Conservation (phyloP, 2,797 vertebrate species). For the Gouania willdenowi region DNA sequence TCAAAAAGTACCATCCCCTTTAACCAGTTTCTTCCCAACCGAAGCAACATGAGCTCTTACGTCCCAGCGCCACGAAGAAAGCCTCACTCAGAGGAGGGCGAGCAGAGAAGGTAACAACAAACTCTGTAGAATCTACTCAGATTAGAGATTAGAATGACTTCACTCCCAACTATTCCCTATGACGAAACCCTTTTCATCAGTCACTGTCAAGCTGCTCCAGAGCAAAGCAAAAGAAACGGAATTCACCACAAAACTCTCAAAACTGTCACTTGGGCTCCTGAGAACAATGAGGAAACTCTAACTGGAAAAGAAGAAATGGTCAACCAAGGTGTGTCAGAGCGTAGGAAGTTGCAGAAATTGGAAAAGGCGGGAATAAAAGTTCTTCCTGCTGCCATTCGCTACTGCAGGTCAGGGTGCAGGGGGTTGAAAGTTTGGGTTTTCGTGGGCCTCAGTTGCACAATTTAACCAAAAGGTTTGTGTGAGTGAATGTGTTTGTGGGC, state of each 20-base stretch:
- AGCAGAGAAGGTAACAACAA: conserved; percentile 78
- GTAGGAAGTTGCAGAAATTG: conserved; percentile 78
- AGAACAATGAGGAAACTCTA: conserved; percentile 38
- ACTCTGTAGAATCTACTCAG: not conserved
- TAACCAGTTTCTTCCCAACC: conserved; percentile 97
- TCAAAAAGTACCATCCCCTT: conserved; percentile 88
- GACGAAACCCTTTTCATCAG: conserved; percentile 29
- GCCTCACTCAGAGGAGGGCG: conserved; percentile 82
- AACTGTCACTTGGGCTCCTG: conserved; percentile 67
- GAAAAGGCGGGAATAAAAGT: conserved; percentile 88
- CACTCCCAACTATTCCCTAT: conserved; percentile 15
- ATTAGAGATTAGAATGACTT: not conserved
- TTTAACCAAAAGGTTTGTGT: conserved; percentile 23
- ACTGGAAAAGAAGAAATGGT: conserved; percentile 61
- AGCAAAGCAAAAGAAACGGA: conserved; percentile 43
- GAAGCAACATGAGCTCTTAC: conserved; percentile 88
- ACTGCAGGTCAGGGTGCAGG: conserved; percentile 84
- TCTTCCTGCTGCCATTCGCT: conserved; percentile 82
- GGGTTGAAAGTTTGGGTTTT: conserved; percentile 17
- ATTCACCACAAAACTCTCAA: conserved; percentile 50
- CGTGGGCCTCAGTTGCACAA: conserved; percentile 7
- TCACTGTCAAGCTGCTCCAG: conserved; percentile 30
- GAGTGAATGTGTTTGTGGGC: not conserved
- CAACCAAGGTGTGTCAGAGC: conserved; percentile 66
- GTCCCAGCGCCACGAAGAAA: conserved; percentile 84